Conservation (phyloP, 2,888 invertebrate species). For the Gnatocerus cornutus region DNA sequence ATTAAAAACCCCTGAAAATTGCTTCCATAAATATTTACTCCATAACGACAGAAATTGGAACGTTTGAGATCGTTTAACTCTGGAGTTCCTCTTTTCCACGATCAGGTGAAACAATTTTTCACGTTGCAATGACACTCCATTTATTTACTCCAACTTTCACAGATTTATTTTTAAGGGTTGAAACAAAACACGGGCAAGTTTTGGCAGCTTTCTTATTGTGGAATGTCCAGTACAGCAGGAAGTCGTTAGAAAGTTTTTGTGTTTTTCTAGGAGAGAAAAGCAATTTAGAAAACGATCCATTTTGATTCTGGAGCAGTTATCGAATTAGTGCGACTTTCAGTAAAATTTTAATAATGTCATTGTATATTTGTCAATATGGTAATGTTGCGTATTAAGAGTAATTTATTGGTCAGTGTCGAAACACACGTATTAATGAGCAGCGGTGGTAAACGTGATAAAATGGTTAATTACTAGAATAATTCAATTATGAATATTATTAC, state of each 20-base stretch:
- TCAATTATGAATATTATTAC: constrained; percentile 36
- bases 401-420: constrained; percentile 34
- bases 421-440: constrained; percentile 32
- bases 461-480: constrained; percentile 31
- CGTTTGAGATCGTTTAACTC: not conserved
- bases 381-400: constrained; percentile 25
- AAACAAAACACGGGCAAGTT: constrained; percentile 23
- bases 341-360: not conserved
- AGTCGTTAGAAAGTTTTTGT: constrained; percentile 14
- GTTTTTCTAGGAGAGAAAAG: constrained; percentile 18
- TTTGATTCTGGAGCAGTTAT: constrained; percentile 4
- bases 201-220: constrained; percentile 21
- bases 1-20: constrained; percentile 3
- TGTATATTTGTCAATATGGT: constrained; percentile 9
- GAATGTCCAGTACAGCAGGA: constrained; percentile 10
- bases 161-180: constrained; percentile 30
- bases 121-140: constrained; percentile 16
- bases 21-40: constrained; percentile 24
- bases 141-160: constrained; percentile 27
- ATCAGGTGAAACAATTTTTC: constrained; percentile 37
- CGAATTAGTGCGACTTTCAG: not conserved
- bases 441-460: constrained; percentile 31
- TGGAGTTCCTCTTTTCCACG: not conserved
- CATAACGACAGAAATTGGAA: constrained; percentile 14
- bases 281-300: constrained; percentile 14